These are phyloP conservation scores for Agrenia bidenticulata DNA, from an alignment of 2,888 invertebrate species.

Conservation along the genomic window DNA sequence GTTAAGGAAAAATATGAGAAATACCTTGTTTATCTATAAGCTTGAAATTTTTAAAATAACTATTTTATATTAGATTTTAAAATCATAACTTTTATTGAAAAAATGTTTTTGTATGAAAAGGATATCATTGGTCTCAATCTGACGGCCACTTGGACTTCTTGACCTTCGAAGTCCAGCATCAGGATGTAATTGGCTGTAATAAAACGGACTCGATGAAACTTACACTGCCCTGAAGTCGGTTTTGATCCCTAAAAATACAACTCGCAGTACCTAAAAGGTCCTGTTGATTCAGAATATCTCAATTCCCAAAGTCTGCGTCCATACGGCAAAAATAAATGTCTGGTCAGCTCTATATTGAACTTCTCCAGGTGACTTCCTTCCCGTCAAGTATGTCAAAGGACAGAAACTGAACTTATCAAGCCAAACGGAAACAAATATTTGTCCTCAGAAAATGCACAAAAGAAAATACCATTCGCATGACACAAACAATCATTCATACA, in stretches of 20 bases:
- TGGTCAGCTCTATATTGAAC: too few relatives aligned
- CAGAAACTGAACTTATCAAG: too few relatives aligned
- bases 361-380: too few relatives aligned
- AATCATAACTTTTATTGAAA: background rate
- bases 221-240: too few relatives aligned
- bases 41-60: background rate
- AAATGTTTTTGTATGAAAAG: background rate
- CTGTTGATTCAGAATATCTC: too few relatives aligned
- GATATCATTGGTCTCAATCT: slow-evolving; percentile 30
- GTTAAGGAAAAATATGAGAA: slow-evolving; percentile 1
- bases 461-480: background rate
- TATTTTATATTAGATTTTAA: background rate
- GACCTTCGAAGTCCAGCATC: slow-evolving; percentile 10
- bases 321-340: too few relatives aligned
- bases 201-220: too few relatives aligned
- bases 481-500: slow-evolving; percentile 7
- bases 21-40: background rate
- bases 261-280: too few relatives aligned
- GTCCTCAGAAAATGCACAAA: background rate
- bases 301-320: too few relatives aligned
- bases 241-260: too few relatives aligned
- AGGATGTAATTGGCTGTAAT: too few relatives aligned
- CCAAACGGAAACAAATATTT: background rate
- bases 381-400: too few relatives aligned
- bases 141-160: slow-evolving; percentile 33